These are phyloP conservation scores for Cyanocitta stelleri DNA, from an alignment of 2,113 vertebrate genomes.

Conservation along the genomic window DNA sequence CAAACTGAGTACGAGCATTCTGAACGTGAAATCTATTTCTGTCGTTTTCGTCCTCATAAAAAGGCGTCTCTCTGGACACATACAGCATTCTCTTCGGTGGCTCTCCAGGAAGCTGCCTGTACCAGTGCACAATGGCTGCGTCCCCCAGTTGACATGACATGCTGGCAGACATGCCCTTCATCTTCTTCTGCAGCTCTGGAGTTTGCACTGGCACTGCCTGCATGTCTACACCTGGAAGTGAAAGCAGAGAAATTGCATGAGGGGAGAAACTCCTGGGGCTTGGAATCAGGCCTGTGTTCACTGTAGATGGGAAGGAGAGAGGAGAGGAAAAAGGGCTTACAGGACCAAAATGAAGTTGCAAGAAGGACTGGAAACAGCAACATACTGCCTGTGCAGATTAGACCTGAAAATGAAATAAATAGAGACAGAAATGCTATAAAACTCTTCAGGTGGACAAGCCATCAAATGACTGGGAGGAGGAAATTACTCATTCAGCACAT, in stretches of 20 bases:
- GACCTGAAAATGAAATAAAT: neutral
- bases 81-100: neutral
- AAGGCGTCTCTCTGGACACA: fast-evolving
- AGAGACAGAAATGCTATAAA: neutral
- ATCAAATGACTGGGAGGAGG: neutral
- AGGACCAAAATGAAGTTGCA: neutral
- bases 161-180: neutral
- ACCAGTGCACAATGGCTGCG: fast-evolving
- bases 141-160: fast-evolving
- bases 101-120: neutral
- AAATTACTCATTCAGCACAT: neutral
- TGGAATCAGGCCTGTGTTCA: neutral
- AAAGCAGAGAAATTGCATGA: neutral
- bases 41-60: fast-evolving
- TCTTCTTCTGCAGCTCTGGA: fast-evolving
- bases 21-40: fast-evolving
- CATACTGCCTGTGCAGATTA: neutral
- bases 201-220: neutral
- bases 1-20: fast-evolving
- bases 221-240: neutral
- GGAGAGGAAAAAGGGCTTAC: neutral
- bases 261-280: neutral
- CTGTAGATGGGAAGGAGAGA: fast-evolving
- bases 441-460: neutral
- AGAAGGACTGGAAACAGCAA: neutral